Conservation (phyloP, 2,888 invertebrate species). For the Lithophane semibrunnea region DNA sequence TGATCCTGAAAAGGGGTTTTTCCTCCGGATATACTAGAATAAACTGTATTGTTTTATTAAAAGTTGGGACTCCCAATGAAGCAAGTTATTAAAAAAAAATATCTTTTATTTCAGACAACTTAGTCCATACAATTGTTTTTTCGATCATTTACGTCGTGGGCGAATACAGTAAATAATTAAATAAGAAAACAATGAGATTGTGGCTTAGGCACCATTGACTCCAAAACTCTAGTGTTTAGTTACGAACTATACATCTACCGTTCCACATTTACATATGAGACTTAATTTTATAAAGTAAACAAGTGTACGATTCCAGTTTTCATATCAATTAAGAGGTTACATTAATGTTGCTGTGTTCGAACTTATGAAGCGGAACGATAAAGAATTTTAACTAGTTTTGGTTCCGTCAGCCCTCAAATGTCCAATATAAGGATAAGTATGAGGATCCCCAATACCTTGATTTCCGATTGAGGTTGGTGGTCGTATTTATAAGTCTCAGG, state of each 20-base stretch:
- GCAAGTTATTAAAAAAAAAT: no score
- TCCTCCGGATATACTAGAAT: neutral
- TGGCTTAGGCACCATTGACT: no score
- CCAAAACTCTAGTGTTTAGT: conserved; percentile 5
- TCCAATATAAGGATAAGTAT: neutral
- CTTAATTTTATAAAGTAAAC: neutral
- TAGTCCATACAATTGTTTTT: no score
- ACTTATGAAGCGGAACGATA: neutral
- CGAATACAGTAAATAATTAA: no score
- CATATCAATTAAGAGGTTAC: neutral
- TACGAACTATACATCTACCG: neutral
- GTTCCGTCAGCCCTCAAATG: neutral
- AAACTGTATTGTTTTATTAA: conserved; percentile 14
- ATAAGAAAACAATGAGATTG: no score
- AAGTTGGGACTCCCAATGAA: conserved; percentile 7
- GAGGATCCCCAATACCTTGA: neutral
- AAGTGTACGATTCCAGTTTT: neutral
- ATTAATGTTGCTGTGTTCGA: neutral
- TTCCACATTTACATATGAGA: neutral
- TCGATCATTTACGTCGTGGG: no score
- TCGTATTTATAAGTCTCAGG: no score
- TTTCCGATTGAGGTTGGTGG: neutral
- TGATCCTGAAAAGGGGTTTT: neutral
- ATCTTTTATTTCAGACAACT: no score
- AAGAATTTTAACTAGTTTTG: neutral